phyloP scores from a whole-genome alignment of 2,888 invertebrate genomes.

The Carabus problematicus region DNA sequence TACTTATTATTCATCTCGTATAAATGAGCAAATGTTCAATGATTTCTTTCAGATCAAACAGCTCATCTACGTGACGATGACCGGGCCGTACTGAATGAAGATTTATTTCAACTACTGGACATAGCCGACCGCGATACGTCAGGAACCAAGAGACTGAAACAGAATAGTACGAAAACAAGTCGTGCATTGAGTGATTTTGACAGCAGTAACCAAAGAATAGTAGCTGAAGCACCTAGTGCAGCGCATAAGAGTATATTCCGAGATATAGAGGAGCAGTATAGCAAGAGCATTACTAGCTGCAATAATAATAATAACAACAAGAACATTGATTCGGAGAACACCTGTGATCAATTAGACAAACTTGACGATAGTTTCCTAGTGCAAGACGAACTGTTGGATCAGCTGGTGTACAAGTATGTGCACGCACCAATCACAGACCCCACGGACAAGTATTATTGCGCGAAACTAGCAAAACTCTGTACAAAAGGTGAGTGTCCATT shows the following conservation, averaged over 20 bases:
- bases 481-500: neutral
- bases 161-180: neutral
- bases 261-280: constrained; percentile 22
- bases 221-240: neutral
- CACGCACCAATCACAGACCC: neutral
- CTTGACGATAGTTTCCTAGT: neutral
- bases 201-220: neutral
- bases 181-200: neutral
- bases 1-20: neutral
- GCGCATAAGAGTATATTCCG: constrained; percentile 22
- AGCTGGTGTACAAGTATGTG: neutral
- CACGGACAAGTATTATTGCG: neutral
- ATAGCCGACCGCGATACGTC: neutral
- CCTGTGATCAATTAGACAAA: neutral
- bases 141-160: neutral
- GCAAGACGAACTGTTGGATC: neutral
- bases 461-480: constrained; percentile 1
- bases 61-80: constrained; percentile 5
- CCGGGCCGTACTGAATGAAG: constrained; percentile 15
- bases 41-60: constrained; percentile 19
- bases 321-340: too few relatives aligned
- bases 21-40: neutral
- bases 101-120: constrained; percentile 33
- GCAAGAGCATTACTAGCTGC: neutral
- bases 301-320: neutral